Evolutionary conservation across 2,888 invertebrate genomes (phyloP), one percentile per base, ranked within the genome.

Genomic region (Empis stercorea): DNA sequence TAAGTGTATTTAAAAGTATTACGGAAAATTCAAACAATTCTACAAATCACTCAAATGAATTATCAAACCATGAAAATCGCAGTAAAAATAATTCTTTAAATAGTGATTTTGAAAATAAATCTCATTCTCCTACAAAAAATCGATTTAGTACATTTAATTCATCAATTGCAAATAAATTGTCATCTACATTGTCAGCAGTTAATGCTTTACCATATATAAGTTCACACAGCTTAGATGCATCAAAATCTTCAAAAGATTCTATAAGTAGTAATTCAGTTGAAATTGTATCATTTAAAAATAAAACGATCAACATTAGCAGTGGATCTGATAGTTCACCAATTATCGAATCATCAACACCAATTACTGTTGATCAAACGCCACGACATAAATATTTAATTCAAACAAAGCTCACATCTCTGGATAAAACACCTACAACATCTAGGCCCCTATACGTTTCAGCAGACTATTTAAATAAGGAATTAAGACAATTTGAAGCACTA

Each of bases 401-500:
- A 55, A 56, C 9, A 57, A 58, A 1, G 53, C 54, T 40, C 46
- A 51, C 16, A 48, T 48, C 13, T 16, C 17, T 15, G 3, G 13
- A 10, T 32, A 30, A n/a, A 17, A 30, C n/a, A 32, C 6, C 17
- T 17, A 27, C 11, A 13, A 10, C 9, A 13, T 17, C 16, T 15
- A 17, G 7, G 9, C 30, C 32, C 13, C 13, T 15, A 39, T 39
- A 40, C 10, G 64, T 68, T 0, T 61, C 63, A 0, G 49, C 53
- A 9, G 59, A 59, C 2, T 59, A 54, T 40, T 61, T 57, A 44
- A 69, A 74, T 15, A 71, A 72, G 4, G 76, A 77, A 57, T 53
- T 71, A 1, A 61, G 56, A 38, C 74, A 75, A 51, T 58, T 78
- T 0, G 60, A 66, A 4, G 65, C 71, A 1, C 54, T 76, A 46